These are phyloP conservation scores for Paracyprichromis sp. DNA, from an alignment of 2,113 vertebrate species.

Conservation along the genomic window DNA sequence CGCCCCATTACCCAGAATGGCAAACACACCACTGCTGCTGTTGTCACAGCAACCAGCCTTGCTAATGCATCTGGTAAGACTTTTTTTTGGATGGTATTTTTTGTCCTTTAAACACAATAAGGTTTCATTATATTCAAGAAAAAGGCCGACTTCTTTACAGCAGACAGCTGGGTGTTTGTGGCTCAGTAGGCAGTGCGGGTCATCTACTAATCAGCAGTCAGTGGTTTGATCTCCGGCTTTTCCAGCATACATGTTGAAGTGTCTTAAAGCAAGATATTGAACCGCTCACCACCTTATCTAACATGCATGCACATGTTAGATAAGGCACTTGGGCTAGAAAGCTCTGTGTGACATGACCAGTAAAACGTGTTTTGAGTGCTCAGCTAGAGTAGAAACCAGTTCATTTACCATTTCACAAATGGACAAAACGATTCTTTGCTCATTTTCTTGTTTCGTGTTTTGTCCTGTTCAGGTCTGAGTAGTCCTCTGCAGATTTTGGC, in stretches of 20 bases:
- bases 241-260: not conserved
- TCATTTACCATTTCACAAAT: not conserved
- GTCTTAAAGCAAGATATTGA: not conserved
- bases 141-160: not conserved
- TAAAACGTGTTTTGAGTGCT: not conserved
- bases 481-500: conserved; percentile 93
- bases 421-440: not conserved
- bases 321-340: not conserved
- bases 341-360: not conserved
- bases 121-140: not conserved
- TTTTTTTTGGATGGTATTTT: not conserved
- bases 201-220: not conserved
- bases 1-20: conserved; percentile 89
- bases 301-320: not conserved
- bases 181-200: not conserved
- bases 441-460: not conserved
- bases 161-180: not conserved
- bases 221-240: not conserved
- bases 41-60: conserved; percentile 75
- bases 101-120: not conserved
- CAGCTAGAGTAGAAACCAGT: not conserved
- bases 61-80: conserved; percentile 78
- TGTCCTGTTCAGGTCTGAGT: conserved; percentile 73
- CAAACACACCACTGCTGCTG: conserved; percentile 71
- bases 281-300: not conserved